Percentiles rank a stretch among this genome's conserved stretches.
Evolutionary conservation across 2,113 vertebrate genomes (phyloP).

Genomic region (Beaufortia kweichowensis): DNA sequence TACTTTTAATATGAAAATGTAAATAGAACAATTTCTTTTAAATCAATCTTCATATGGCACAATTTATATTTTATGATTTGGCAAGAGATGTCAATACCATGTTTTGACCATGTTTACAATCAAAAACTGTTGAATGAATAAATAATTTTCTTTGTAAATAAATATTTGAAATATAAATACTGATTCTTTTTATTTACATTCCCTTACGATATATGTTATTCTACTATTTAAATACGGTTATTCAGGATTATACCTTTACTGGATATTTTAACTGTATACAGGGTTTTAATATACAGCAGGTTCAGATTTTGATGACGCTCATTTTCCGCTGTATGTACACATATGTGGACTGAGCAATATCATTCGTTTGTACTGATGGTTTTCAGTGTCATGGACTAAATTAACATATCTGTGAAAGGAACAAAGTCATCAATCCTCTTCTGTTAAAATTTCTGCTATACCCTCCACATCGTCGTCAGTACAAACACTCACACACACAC

Average conservation of each 20-base stretch:
- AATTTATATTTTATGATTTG: conserved; percentile 51
- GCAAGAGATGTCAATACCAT: conserved; percentile 49
- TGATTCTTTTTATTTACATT: conserved; percentile 42
- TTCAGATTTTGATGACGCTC: conserved; percentile 17
- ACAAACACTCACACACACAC: conserved; percentile 26
- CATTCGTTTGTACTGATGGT: conserved; percentile 5
- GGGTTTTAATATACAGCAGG: conserved; percentile 25
- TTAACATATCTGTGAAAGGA: conserved; percentile 4
- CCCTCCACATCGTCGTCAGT: not conserved
- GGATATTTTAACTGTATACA: conserved; percentile 26
- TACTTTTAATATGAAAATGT: conserved; percentile 23
- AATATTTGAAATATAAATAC: conserved; percentile 52
- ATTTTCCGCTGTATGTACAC: conserved; percentile 46
- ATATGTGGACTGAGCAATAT: conserved; percentile 32
- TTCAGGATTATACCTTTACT: conserved; percentile 18
- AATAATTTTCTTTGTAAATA: conserved; percentile 51
- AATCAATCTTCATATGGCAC: conserved; percentile 56
- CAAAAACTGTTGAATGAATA: conserved; percentile 47
- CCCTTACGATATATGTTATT: conserved; percentile 34
- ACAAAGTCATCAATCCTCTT: conserved; percentile 7
- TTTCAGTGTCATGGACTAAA: conserved; percentile 14
- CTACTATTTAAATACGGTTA: conserved; percentile 19
- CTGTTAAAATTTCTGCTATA: not conserved
- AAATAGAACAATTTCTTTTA: conserved; percentile 43
- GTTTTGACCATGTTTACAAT: conserved; percentile 36